Base-by-base conservation (phyloP, 2,113 vertebrate species). In the Hiodon tergisus region DNA sequence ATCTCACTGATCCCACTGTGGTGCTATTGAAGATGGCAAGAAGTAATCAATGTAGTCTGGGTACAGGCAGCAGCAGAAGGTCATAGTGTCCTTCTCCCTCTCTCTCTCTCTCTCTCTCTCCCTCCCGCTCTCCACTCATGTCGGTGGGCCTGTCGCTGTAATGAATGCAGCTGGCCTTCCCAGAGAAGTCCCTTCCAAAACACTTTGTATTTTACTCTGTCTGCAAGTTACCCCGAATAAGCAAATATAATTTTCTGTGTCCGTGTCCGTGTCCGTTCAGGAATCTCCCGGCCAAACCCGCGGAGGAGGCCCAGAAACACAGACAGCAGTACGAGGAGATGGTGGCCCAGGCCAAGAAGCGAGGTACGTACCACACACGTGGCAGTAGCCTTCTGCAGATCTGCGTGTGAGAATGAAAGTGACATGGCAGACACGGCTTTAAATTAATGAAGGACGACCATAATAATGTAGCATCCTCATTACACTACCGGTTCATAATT, bases 261-360 rank as follows among this genome's bases (percentile, higher is more conserved):
- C 3, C 79, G 8, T 3, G 62, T 75, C 75, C 63, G 69, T 79
- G 74, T 76, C 13, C 79, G 8, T 88, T 8, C 83, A 97, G 96
- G 77, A 98, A 98, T 77, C 94, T 98, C 76, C 96, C 96, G n/a
- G 96, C 96, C 67, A 98, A 98, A 81, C 94, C 96, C 61, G 95
- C 93, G 0, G 95, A 98, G 76, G 96, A 98, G 85, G 93, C 96
- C 6, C 94, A 96, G 90, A 97, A 95, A 67, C 96, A 98, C 87
- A 83, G 91, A 61, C 94, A 96, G 72, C 94, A 98, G 81, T 98
- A 98, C 82, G 96, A 97, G 78, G 95, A 97, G 81, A 98, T 98
- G 96, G 96, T 98, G 87, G 93, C 93, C 66, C 95, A 95, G 89
- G 96, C 93, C 13, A 97, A 95, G 88, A 97, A 96, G 82, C 93